Conservation (phyloP, 2,888 invertebrate species). For the Melanostoma mellinum region DNA sequence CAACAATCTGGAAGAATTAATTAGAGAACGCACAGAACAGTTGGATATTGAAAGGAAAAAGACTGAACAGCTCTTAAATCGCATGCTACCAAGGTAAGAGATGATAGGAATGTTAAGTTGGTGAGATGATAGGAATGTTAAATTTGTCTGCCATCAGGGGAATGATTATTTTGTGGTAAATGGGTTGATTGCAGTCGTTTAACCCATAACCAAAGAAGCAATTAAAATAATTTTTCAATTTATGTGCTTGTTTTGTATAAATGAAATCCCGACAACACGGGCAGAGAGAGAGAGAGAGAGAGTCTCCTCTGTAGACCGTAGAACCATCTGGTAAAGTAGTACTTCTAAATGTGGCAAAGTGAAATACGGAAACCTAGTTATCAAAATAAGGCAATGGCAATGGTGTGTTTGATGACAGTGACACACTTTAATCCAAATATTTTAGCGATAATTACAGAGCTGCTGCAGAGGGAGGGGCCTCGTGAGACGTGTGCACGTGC, state of each 20-base stretch:
- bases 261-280: background rate
- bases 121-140: conserved; percentile 14
- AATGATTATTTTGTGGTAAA: conserved; percentile 15
- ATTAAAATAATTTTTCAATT: conserved; percentile 55
- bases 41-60: conserved; percentile 97
- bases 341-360: background rate
- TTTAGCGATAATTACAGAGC: conserved; percentile 1
- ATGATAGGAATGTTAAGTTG: conserved; percentile 38
- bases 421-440: conserved; percentile 1
- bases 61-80: conserved; percentile 94
- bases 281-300: background rate
- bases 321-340: background rate
- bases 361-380: background rate
- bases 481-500: background rate
- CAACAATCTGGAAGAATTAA: conserved; percentile 95
- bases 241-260: conserved; percentile 26
- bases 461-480: background rate
- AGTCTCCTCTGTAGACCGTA: too few relatives aligned
- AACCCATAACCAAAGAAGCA: conserved; percentile 25
- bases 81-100: conserved; percentile 91
- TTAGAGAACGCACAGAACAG: conserved; percentile 95
- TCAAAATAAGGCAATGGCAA: background rate
- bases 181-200: conserved; percentile 19
- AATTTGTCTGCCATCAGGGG: conserved; percentile 16
- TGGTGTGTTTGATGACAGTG: background rate